phyloP scores from a whole-genome alignment of 1,140 invertebrate species.

The Panulirus ornatus region DNA sequence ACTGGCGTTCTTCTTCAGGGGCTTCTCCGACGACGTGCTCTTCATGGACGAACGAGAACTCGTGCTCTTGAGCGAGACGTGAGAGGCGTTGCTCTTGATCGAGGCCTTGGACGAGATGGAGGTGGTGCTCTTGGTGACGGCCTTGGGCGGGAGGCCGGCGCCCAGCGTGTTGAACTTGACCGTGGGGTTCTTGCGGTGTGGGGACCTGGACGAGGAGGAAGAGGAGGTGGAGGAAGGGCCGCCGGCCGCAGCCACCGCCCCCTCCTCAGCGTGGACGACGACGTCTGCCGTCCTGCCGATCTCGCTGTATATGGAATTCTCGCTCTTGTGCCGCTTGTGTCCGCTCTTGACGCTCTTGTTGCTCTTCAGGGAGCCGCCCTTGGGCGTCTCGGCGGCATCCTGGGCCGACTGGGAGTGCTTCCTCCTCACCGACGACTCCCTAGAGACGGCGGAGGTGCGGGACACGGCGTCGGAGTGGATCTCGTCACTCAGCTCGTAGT shows the following conservation, averaged over 20 bases:
- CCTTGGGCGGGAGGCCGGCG: slow-evolving; percentile 54
- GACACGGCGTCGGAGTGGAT: slow-evolving; percentile 46
- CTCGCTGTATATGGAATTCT: slow-evolving; percentile 59
- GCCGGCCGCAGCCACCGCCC: slow-evolving; percentile 5
- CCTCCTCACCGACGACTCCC: slow-evolving; percentile 50
- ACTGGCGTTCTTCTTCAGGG: slow-evolving; percentile 72
- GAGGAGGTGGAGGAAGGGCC: no score
- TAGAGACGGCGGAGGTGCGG: slow-evolving; percentile 54
- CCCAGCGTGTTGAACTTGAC: slow-evolving; percentile 71
- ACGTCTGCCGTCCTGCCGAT: slow-evolving; percentile 42
- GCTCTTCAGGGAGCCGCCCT: slow-evolving; percentile 39
- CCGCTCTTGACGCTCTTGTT: slow-evolving; percentile 49
- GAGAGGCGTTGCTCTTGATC: slow-evolving; percentile 67
- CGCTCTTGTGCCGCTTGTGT: slow-evolving; percentile 62
- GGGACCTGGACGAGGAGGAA: not conserved
- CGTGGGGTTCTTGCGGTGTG: slow-evolving; percentile 42
- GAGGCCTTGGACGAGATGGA: slow-evolving; percentile 71
- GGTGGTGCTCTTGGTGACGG: slow-evolving; percentile 67
- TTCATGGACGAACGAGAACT: slow-evolving; percentile 65
- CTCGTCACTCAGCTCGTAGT: slow-evolving; percentile 53
- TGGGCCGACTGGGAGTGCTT: slow-evolving; percentile 32
- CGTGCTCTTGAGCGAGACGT: slow-evolving; percentile 64
- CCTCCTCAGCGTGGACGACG: slow-evolving; percentile 42
- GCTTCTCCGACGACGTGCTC: slow-evolving; percentile 60
- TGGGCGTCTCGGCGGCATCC: slow-evolving; percentile 25